phyloP scores from a whole-genome alignment of 2,888 invertebrate genomes.

The Dasypogon diadema region DNA sequence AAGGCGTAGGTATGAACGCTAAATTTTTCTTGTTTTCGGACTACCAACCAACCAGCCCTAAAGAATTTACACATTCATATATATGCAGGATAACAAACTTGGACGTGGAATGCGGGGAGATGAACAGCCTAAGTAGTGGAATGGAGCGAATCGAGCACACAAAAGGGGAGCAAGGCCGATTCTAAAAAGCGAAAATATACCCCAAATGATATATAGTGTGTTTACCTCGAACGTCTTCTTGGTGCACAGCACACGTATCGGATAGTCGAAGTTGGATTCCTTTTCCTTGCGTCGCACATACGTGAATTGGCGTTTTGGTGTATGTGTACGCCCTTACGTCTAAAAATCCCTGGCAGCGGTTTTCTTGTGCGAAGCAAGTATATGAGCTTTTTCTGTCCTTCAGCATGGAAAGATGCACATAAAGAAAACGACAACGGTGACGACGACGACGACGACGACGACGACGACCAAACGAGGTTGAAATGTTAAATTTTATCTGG shows the following conservation, averaged over 20 bases:
- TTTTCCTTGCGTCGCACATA: not conserved
- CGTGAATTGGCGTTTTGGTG: not conserved
- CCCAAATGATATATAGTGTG: slow-evolving; percentile 45
- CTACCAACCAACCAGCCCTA: not conserved
- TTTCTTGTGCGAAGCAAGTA: slow-evolving; percentile 14
- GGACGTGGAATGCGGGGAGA: slow-evolving; percentile 6
- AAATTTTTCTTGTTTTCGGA: slow-evolving; percentile 39
- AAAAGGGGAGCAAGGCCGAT: slow-evolving; percentile 47
- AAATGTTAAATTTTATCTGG: slow-evolving; percentile 44
- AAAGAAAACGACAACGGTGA: slow-evolving; percentile 35
- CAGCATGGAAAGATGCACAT: slow-evolving; percentile 32
- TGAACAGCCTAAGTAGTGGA: slow-evolving; percentile 1
- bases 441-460: not conserved
- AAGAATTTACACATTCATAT: not conserved
- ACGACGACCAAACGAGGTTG: slow-evolving; percentile 32
- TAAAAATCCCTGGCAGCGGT: slow-evolving; percentile 41
- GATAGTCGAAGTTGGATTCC: slow-evolving; percentile 15
- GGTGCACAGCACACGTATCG: slow-evolving; percentile 21
- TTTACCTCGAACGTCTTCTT: slow-evolving; percentile 48
- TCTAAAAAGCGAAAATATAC: slow-evolving; percentile 48
- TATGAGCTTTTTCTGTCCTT: slow-evolving; percentile 28
- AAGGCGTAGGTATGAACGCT: slow-evolving; percentile 13
- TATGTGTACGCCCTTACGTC: slow-evolving; percentile 27
- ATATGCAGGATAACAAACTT: slow-evolving; percentile 13
- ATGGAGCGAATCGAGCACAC: slow-evolving; percentile 39